Evolutionary conservation across 2,888 invertebrate species (phyloP), one percentile per base, ranked within the genome.

Genomic region (Eupsilia transversa): DNA sequence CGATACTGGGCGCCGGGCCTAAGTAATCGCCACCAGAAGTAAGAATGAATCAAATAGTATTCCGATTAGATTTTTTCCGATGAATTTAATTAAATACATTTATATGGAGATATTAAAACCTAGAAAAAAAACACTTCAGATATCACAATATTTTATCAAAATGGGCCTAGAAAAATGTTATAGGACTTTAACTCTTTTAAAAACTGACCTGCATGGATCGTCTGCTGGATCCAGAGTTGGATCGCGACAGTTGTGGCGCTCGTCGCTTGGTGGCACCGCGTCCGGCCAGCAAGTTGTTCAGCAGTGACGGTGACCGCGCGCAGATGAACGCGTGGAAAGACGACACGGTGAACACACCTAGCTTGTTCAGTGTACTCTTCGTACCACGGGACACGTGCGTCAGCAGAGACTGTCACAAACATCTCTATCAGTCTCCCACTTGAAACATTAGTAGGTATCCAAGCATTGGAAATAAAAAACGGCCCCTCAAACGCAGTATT

Each of bases 311-410:
- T 90, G 99, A 99, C 84, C 99, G 97, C 77, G 99, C 99, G 94
- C 99, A 99, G 89, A 99, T 99, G 94, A 99, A 99, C 86, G 99
- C 99, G 95, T 99, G 99, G 97, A 99, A 99, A 86, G 99, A 99
- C 75, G 99, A 99, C 88, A 99, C 99, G 71, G 99, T 99, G 97
- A 99, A 99, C 90, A 99, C 99, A 80, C 99, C 99, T 91, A 99
- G 97, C 93, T 99, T 98, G 97, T 99, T 99, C 91, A 99, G 96
- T 65, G 98, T 99, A 91, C 98, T 98, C 97, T 99, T 99, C 87
- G 99, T 99, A 89, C 98, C 98, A 89, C 99, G 98, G 41, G 99
- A 99, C 79, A 99, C 99, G 96, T 99, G 99, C 74, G 99, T 99
- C 91, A 99, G 97, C 90, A 99, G 97, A 86, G 99, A 99, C 99